Evolutionary conservation across 2,888 invertebrate species (phyloP), one percentile per base, ranked within the genome.

Genomic region (Sarcophaga variegata): DNA sequence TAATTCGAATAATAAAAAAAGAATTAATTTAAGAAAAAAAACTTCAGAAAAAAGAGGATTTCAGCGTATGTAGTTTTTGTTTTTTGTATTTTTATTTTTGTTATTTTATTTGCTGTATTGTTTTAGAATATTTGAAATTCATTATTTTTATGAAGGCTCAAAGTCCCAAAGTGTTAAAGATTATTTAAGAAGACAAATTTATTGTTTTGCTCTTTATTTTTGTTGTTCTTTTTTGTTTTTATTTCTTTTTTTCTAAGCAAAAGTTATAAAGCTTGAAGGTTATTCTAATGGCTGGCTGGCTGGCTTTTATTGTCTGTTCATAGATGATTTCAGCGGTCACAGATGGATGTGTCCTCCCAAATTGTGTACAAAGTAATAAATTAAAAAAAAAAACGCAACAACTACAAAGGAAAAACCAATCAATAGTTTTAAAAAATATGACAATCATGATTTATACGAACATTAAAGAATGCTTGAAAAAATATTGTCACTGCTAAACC

Each of bases 181-280:
- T 22, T 63, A 67, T 11, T 45, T n/a, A 67, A 45, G 45, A 67
- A 67, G n/a, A 45, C 17, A 45, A 67, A 67, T 45, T 67, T 67
- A 67, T 67, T 67, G 67, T 45, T 67, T 67, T 66, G 49, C 12
- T 11, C 11, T 27, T 27, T 27, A 27, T 27, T 27, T 27, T 27
- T 27, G 27, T 27, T 27, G 4, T 27, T 27, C 27, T 27, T 12
- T 49, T 25, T 49, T 27, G 66, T 10, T 47, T 25, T 12, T 37
- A 4, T 25, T 78, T 59, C n/a, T 66, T 45, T n/a, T 74, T 4
- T 14, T 49, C 37, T 37, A 37, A 37, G 25, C 20, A 14, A 63
- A 74, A 62, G 20, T 71, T 64, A 75, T 64, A 49, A 64, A 75
- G 64, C 64, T 75, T 75, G 75, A 75, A 75, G 75, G 75, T 75